These are phyloP conservation scores for Odontothrips loti DNA, from an alignment of 2,888 invertebrate species.

Conservation along the genomic window DNA sequence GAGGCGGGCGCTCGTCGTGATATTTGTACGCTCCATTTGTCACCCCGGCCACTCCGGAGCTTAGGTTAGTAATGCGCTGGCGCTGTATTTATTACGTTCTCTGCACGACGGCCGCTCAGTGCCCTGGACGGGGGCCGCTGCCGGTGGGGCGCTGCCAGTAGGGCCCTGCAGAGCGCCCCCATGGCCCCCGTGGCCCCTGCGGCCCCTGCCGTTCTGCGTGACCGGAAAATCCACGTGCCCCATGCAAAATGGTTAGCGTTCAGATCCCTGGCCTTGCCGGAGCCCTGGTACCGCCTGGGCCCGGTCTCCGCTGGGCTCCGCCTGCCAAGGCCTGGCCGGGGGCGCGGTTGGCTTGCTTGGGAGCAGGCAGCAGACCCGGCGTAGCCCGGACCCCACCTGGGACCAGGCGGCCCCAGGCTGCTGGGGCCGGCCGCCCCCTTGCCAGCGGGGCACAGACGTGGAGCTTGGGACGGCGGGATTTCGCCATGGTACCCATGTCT, in stretches of 20 bases:
- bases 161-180: no score
- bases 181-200: no score
- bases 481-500: no score
- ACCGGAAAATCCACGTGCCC: neutral
- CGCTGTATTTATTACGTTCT: neutral
- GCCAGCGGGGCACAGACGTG: no score
- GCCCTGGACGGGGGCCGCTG: no score
- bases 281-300: neutral
- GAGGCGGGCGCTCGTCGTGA: neutral
- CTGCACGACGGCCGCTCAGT: neutral
- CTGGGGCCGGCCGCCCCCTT: neutral
- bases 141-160: neutral
- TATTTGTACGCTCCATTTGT: neutral
- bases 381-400: neutral
- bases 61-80: neutral
- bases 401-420: neutral
- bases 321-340: no score
- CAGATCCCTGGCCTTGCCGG: neutral
- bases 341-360: no score
- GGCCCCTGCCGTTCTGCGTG: no score
- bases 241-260: conserved; percentile 4
- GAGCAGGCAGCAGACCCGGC: neutral
- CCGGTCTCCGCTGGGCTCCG: no score
- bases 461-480: no score
- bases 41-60: neutral